Base-by-base conservation (phyloP, 1,140 invertebrate species). In the Venturia canescens region DNA sequence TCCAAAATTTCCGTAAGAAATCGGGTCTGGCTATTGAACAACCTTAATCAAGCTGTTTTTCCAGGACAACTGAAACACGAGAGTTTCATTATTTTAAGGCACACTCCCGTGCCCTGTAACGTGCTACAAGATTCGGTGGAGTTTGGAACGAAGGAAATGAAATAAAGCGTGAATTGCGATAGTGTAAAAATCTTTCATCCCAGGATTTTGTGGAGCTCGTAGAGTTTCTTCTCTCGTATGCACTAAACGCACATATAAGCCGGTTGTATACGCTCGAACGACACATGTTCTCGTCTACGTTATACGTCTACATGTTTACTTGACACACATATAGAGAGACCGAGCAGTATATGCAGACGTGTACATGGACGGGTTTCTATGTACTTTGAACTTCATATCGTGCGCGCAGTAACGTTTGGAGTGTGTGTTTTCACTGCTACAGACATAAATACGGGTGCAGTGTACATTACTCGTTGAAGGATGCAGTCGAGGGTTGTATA, bases 131-230 rank as follows among this genome's bases (percentile, higher is more conserved):
- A 48, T 6, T 15, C 15, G 53, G 53, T 23, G 74, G 29, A 76
- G 74, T 18, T 63, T 63, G 50, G 29, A 63, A 76, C 53, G 29
- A 63, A 53, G 26, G 29, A 66, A 23, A 66, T 15, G 13, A 66
- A 15, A 66, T 57, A 23, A 18, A 57, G 13, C 53, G 53, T 57
- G 21, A 18, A 18, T 57, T 57, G 18, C 21, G 74, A 38, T 76
- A 76, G 27, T 53, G 50, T 66, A 79, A 83, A 78, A 78, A 81
- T 81, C 82, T 84, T 83, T 84, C 74, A 83, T 78, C 81, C 81
- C 75, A 79, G 83, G 80, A 86, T 84, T 84, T 82, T 83, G 79
- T 77, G 7, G 84, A 76, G 66, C 72, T 75, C 75, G 74, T 29
- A 66, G 78, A 83, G 83, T 84, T 84, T 84, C 66, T 57, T 18